A percentile compares a stretch with the other conserved stretches of the same genome.
Conservation (phyloP, 2,888 invertebrate species). For the Tetropium fuscum region DNA sequence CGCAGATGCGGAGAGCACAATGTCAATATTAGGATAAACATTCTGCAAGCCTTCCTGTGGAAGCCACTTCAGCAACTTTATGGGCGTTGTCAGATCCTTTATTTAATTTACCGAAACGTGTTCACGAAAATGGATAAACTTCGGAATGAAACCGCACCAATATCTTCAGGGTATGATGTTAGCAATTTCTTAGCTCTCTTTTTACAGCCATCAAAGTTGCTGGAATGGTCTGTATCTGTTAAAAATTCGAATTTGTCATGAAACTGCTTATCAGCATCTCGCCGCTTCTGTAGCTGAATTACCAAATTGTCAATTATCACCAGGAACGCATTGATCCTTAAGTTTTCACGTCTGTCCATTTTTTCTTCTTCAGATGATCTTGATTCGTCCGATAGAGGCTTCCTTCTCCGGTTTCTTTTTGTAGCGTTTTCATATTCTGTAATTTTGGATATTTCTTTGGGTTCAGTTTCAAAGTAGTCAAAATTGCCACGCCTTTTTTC, state of each 20-base stretch:
- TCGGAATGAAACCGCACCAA: background rate
- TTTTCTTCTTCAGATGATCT: background rate
- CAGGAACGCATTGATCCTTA: no score
- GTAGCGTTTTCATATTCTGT: background rate
- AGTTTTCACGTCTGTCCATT: background rate
- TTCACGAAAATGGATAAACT: background rate
- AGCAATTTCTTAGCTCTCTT: no score
- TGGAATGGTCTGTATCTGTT: no score
- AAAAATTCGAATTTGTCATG: no score
- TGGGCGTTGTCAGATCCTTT: background rate
- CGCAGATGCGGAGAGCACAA: background rate
- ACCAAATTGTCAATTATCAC: no score
- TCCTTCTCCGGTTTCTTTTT: background rate
- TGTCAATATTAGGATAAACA: background rate
- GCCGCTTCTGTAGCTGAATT: background rate
- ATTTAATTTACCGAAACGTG: background rate
- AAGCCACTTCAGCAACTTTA: background rate
- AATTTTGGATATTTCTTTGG: background rate
- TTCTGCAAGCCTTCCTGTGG: no score
- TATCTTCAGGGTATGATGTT: no score
- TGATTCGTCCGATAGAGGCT: background rate
- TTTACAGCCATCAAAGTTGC: background rate
- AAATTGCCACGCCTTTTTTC: no score
- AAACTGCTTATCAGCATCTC: background rate
- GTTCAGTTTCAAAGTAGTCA: no score